These are phyloP conservation scores for Sinohyriopsis cumingii DNA, from an alignment of 2,888 invertebrate species.

Conservation along the genomic window DNA sequence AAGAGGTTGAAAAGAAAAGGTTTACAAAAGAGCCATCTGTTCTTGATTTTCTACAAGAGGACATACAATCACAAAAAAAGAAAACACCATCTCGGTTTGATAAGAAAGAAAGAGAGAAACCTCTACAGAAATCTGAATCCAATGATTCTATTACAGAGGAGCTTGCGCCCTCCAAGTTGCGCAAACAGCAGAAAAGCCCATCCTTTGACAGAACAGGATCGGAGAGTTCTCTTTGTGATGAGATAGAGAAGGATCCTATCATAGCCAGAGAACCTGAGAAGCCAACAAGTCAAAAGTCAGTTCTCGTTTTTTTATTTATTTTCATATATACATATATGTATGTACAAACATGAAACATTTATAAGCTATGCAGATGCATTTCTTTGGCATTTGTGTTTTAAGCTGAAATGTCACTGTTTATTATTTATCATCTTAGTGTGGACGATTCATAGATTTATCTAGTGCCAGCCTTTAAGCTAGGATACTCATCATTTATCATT, in stretches of 20 bases:
- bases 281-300: neutral
- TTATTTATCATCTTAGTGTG: too few species aligned
- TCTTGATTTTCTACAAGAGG: conserved; percentile 42
- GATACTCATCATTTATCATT: too few species aligned
- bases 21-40: conserved; percentile 31
- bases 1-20: conserved; percentile 14
- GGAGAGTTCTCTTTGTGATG: conserved; percentile 58
- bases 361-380: too few species aligned
- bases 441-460: too few species aligned
- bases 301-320: too few species aligned
- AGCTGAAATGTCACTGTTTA: too few species aligned
- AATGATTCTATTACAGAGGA: conserved; percentile 43
- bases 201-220: neutral
- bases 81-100: neutral
- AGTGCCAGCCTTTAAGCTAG: too few species aligned
- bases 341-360: too few species aligned
- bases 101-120: too few species aligned
- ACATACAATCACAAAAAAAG: conserved; percentile 7
- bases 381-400: too few species aligned
- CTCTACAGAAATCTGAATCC: conserved; percentile 28
- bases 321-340: too few species aligned
- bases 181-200: conserved; percentile 2
- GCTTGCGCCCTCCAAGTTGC: conserved; percentile 3
- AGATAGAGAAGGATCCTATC: conserved; percentile 53
- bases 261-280: conserved; percentile 17